Base-by-base conservation (phyloP, 2,888 invertebrate species). In the Pseudococcus jackbeardsleyi region DNA sequence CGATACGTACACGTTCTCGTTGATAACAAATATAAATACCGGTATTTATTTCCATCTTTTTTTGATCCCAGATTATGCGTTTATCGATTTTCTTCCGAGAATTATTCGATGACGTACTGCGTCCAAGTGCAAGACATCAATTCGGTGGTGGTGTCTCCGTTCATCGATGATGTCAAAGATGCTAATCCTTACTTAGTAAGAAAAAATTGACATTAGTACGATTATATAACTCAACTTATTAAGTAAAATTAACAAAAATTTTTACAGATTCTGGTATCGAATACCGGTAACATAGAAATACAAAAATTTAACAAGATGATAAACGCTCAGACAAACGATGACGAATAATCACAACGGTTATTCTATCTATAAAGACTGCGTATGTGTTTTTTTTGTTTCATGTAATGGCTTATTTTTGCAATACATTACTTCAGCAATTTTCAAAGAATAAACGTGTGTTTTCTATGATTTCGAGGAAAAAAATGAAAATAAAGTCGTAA, bases 81-180 rank as follows among this genome's bases (percentile, higher is more conserved):
- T 59, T 85, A 85, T 59, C 85, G 64, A 39, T 85, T 85, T 19
- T 64, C 54, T 39, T 59, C 64, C 8, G 64, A 39, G 22, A n/a
- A 64, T 85, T 85, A 64, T 85, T 64, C 85, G n/a, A 33, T 85
- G 42, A 64, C 15, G n/a, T 39, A 59, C 19, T 26, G 85, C 26
- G n/a, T n/a, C 9, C 54, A 85, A 59, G 64, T 59, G 2, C n/a
- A 85, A 64, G 19, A 54, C 5, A 59, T 85, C 15, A 26, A 59
- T 64, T 50, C 85, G n/a, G 19, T 64, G 17, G 33, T 54, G 11
- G 64, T 84, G 42, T 84, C 84, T 50, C n/a, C 84, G 15, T 50
- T 19, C 26, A 17, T 42, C 50, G 50, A 46, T 17, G n/a, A 50
- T 11, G 12, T 46, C 22, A 48, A 50, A 50, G 50, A 48, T 22